Conservation (phyloP, 1,140 invertebrate species). For the Neodiprion virginianus region DNA sequence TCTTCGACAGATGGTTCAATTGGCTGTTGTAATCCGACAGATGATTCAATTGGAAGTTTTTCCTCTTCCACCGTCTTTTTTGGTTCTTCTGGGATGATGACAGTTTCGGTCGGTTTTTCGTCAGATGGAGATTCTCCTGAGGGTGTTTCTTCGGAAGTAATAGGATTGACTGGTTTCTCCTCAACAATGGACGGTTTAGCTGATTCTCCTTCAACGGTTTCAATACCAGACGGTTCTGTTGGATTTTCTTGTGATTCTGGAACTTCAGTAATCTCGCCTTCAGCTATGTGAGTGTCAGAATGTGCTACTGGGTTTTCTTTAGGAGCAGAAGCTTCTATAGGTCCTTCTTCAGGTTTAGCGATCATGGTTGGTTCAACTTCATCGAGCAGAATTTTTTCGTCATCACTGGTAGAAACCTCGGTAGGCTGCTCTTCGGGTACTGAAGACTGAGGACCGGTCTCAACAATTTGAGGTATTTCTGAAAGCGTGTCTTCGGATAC, state of each 20-base stretch:
- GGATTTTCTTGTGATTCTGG: conserved; percentile 12
- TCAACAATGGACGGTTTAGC: conserved; percentile 7
- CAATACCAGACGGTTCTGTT: background rate
- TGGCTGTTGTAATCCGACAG: background rate
- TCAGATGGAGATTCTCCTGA: no score
- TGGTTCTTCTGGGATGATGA: no score
- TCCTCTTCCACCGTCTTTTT: no score
- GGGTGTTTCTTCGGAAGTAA: no score
- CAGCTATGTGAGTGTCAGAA: no score
- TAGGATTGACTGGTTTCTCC: background rate
- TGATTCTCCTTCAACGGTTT: no score
- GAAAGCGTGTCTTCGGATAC: background rate
- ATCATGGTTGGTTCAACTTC: background rate
- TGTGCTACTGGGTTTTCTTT: no score
- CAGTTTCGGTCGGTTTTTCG: no score
- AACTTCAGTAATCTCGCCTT: conserved; percentile 1
- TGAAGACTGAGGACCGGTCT: no score
- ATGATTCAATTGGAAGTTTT: no score
- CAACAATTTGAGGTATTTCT: no score
- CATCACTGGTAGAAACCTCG: background rate
- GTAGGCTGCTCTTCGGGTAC: background rate
- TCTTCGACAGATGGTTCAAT: conserved; percentile 23
- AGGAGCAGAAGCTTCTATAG: background rate
- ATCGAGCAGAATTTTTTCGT: background rate
- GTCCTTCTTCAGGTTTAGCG: background rate